Base-by-base conservation (phyloP, 2,113 vertebrate species). In the Hucho hucho region DNA sequence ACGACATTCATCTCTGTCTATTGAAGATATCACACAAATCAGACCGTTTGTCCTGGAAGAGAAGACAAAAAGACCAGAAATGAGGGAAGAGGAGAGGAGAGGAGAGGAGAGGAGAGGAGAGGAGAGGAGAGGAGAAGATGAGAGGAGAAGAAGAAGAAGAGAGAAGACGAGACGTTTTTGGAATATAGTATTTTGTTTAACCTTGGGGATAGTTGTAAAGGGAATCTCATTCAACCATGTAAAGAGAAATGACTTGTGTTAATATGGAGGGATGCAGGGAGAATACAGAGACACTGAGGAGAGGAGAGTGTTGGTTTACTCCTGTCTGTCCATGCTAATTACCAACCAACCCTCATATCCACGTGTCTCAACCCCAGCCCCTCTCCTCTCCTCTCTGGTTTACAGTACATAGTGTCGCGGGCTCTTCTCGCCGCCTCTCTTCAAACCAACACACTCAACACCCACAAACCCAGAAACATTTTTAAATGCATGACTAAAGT, bases 401-500 rank as follows among this genome's bases (percentile, higher is more conserved):
- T 32, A 43, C 37, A 43, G 37, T 43, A 43, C 37, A 43, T 11
- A 43, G 37, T 43, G 37, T 43, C 7, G 37, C 6, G 37, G 7
- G 37, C 37, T 53, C 47, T 53, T 18, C 14, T 53, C 58, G 7
- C 2, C 37, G 9, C 37, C 2, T 46, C 20, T 46, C n/a, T 37
- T 26, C 20, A 11, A 25, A 28, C 18, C 4, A 22, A 24, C 4
- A 3, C 37, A n/a, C 28, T 14, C 3, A 32, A n/a, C 24, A 2
- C 29, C 6, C 28, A 69, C 37, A 16, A 69, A 25, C 9, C 22
- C 6, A 64, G 25, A 64, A 64, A 64, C 22, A 64, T 64, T 58
- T 46, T 32, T 73, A 32, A 92, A 93, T 92, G 89, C 90, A 91
- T 88, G 88, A 91, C 86, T 89, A 87, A 92, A 93, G 91, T 92